Percentiles rank a stretch among this genome's conserved stretches.
phyloP scores from a whole-genome alignment of 2,113 vertebrate genomes.

The Cyprinodon brontotheroides region DNA sequence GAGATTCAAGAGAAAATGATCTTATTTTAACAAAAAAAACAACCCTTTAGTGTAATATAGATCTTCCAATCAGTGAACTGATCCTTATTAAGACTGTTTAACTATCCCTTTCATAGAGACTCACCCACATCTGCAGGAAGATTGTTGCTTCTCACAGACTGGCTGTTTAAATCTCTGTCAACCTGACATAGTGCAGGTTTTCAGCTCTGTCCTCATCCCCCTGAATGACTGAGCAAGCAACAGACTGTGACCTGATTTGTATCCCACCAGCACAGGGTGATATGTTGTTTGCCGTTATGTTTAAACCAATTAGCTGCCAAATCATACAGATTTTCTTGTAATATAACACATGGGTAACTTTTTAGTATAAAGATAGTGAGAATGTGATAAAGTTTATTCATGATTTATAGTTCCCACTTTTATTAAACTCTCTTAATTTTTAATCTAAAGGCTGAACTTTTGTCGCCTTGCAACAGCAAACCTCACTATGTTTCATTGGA shows the following conservation, averaged over 20 bases:
- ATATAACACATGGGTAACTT: neutral
- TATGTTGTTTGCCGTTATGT: slow-evolving; percentile 1
- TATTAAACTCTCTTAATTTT: neutral
- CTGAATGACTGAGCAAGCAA: slow-evolving; percentile 17
- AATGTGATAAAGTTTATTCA: too few relatives aligned
- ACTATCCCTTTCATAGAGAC: slow-evolving; percentile 30
- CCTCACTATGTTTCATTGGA: neutral
- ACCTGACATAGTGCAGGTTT: slow-evolving; percentile 61
- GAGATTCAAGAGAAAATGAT: neutral
- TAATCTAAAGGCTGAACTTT: neutral
- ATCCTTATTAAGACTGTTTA: slow-evolving; percentile 50
- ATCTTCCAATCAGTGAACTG: slow-evolving; percentile 18
- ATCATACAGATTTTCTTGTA: slow-evolving; percentile 8
- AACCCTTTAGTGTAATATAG: neutral
- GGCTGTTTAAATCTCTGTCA: slow-evolving; percentile 70
- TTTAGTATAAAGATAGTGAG: neutral
- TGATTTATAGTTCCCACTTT: neutral
- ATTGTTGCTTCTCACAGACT: slow-evolving; percentile 27
- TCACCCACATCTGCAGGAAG: slow-evolving; percentile 16
- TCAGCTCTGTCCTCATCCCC: slow-evolving; percentile 29
- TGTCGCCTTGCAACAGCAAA: neutral
- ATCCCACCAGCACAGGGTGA: neutral
- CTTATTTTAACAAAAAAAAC: slow-evolving; percentile 15
- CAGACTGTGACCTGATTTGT: neutral
- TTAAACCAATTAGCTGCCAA: neutral